These are phyloP conservation scores for Chelonus formosanus DNA, from an alignment of 2,888 invertebrate species.

Conservation along the genomic window DNA sequence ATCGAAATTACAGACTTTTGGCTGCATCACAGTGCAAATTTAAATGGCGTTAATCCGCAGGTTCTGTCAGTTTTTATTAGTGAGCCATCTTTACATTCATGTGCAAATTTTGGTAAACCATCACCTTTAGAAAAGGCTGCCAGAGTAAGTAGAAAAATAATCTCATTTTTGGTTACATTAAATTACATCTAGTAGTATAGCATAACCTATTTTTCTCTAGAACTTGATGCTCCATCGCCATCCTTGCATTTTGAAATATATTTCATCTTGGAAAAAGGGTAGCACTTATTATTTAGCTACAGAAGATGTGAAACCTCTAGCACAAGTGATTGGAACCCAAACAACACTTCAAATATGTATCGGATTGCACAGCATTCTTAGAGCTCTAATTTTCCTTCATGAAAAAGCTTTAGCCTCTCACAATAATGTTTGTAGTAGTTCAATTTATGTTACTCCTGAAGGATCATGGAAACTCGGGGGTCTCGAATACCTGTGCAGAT, in stretches of 20 bases:
- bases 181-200: not conserved
- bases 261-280: slow-evolving; percentile 81
- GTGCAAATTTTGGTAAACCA: slow-evolving; percentile 59
- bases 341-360: slow-evolving; percentile 84
- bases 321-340: slow-evolving; percentile 72
- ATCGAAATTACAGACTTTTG: slow-evolving; percentile 83
- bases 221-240: slow-evolving; percentile 87
- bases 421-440: slow-evolving; percentile 82
- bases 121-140: slow-evolving; percentile 80
- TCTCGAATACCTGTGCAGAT: slow-evolving; percentile 80
- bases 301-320: slow-evolving; percentile 82
- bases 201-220: slow-evolving; percentile 65
- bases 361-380: slow-evolving; percentile 82
- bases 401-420: slow-evolving; percentile 83
- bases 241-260: slow-evolving; percentile 84
- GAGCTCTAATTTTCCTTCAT: slow-evolving; percentile 84
- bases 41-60: slow-evolving; percentile 70
- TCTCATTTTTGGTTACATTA: too few species aligned
- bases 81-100: slow-evolving; percentile 70
- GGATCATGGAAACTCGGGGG: slow-evolving; percentile 90
- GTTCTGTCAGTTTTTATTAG: slow-evolving; percentile 80
- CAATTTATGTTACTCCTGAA: slow-evolving; percentile 83
- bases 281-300: slow-evolving; percentile 82
- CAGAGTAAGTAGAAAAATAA: slow-evolving; percentile 68
- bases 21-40: slow-evolving; percentile 74